Base-by-base conservation (phyloP, 2,113 vertebrate species). In the Crotalus viridis region DNA sequence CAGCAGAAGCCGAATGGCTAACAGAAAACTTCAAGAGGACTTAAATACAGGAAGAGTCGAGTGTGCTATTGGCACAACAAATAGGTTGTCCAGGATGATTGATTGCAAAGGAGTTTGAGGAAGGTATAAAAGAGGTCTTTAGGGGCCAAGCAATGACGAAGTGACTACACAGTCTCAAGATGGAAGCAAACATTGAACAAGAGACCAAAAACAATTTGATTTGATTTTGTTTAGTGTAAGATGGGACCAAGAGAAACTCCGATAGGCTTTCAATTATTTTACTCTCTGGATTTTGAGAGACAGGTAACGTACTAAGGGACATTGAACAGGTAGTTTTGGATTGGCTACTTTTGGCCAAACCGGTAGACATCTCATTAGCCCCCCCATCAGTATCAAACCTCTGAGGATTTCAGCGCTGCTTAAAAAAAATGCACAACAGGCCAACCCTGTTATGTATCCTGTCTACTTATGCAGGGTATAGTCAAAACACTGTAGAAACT, bases 391-490 rank as follows among this genome's bases (percentile, higher is more conserved):
- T 94, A 74, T 96, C 89, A 81, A 0, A 0, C 57, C 93, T 94
- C 19, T 94, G 97, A 97, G 90, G 96, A 96, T 96, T 94, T 51
- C 91, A 0, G 9, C 89, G 95, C 95, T 96, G 96, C 96, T 97
- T 97, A 96, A 96, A 94, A 96, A 3, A 19, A 12, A n/a, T 10
- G 1, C 10, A 17, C 26, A 69, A 90, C 26, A n/a, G 17, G 15
- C 26, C 1, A 1, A 9, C 6, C 19, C 26, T 7, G 2, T 54
- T 81, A 33, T 6, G 17, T 39, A 3, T 39, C 48, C 48, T 81
- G 64, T 7, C n/a, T 9, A 28, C 19, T 6, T 54, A 24, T 48
- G 52, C 4, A 10, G 15, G 48, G 88, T 51, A 10, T n/a, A 52
- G 33, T 24, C 88, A 59, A 56, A 46, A 12, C 33, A 13, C 5